Evolutionary conservation across 2,888 invertebrate genomes (phyloP).

Genomic region (Epiperipatus broadwayi): DNA sequence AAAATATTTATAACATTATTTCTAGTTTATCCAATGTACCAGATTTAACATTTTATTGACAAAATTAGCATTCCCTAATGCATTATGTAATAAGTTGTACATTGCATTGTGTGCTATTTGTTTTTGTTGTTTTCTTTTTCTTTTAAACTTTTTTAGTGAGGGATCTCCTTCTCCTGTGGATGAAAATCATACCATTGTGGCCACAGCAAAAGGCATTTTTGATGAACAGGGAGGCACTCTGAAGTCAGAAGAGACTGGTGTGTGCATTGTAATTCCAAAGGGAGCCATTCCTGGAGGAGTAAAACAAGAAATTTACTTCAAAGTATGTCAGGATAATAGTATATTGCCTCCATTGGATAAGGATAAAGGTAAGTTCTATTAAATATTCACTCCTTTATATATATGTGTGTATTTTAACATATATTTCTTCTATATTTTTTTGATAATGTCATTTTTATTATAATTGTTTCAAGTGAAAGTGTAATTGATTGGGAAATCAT

Average conservation of each 20-base stretch:
- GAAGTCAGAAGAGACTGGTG: conserved; percentile 71
- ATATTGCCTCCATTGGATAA: conserved; percentile 59
- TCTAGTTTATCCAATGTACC: no score
- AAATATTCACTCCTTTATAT: neutral
- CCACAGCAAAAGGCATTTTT: conserved; percentile 37
- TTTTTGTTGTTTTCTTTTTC: neutral
- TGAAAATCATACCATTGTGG: conserved; percentile 22
- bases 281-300: conserved; percentile 63
- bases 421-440: no score
- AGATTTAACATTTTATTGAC: no score
- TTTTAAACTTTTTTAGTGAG: conserved; percentile 3
- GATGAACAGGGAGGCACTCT: conserved; percentile 60
- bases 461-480: no score
- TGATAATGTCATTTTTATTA: no score
- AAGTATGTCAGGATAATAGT: conserved; percentile 45
- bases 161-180: conserved; percentile 15
- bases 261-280: conserved; percentile 66
- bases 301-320: conserved; percentile 82
- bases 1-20: no score
- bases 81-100: neutral
- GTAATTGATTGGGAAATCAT: no score
- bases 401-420: no score
- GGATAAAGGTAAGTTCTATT: conserved; percentile 50
- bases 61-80: neutral
- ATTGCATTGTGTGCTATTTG: neutral